Evolutionary conservation across 1,140 invertebrate genomes (phyloP), one percentile per base, ranked within the genome.

Genomic region (Lucilia sericata): DNA sequence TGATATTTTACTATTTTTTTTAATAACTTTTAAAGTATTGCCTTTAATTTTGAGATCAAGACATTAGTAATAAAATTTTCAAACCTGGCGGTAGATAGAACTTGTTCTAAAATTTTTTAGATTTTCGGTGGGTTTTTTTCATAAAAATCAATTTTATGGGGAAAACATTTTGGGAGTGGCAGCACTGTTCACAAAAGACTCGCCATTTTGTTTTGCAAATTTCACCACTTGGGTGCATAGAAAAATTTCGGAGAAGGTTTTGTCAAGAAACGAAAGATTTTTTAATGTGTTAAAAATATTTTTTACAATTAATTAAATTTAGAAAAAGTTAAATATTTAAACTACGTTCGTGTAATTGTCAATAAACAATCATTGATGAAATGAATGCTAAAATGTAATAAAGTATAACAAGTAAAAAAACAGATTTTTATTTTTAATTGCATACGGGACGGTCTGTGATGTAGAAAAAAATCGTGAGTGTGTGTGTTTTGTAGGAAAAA

Each of bases 151-250:
- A 30, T 30, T 30, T 30, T 30, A 30, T 30, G 25, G 25, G 25
- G 25, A 30, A n/a, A 30, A 30, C 25, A 30, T 30, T 30, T 30
- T 30, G 25, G 25, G 25, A 30, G 25, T 30, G 25, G 25, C 25
- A 30, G 3, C 60, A 19, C n/a, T 65, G n/a, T 17, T 17, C 8
- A n/a, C 65, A 70, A 70, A n/a, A 70, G 65, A 42, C 78, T 82
- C 76, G 84, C 84, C 84, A 84, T 84, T 84, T 84, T 84, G 84
- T 84, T 84, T 84, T 84, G 80, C 21, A 65, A 51, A 75, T 84
- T 84, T 84, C 84, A 84, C 84, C 84, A 84, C 80, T 78, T 84
- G 65, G 78, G 84, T 82, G 84, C 84, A 82, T 82, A 84, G 70
- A 84, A 82, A 80, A 84, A 78, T 84, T 84, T 82, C 47, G n/a